These are phyloP conservation scores for Oxycera nigricornis DNA, from an alignment of 2,888 invertebrate species.

Conservation along the genomic window DNA sequence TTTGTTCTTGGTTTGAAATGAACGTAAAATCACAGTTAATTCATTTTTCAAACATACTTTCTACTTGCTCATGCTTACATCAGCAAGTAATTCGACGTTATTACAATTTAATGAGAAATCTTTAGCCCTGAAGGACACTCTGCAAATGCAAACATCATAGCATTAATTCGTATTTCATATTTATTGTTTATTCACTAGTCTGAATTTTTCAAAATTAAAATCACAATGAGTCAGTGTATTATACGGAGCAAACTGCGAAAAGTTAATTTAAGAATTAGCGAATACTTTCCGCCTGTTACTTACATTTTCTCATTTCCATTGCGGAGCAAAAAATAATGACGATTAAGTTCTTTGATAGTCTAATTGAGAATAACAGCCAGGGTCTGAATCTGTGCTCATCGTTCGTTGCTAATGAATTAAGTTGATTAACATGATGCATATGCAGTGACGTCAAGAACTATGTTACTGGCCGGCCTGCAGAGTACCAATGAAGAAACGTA, in stretches of 20 bases:
- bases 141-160: no score
- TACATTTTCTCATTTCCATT: not conserved
- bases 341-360: slow-evolving; percentile 25
- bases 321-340: slow-evolving; percentile 27
- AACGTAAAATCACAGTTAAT: no score
- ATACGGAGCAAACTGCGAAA: slow-evolving; percentile 2
- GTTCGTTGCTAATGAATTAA: slow-evolving; percentile 24
- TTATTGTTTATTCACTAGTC: not conserved
- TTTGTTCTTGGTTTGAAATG: no score
- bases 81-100: no score
- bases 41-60: no score
- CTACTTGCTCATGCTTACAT: no score
- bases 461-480: not conserved
- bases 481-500: slow-evolving; percentile 6
- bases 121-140: no score
- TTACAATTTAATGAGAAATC: no score
- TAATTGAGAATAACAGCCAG: slow-evolving; percentile 35
- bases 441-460: not conserved
- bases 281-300: not conserved
- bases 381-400: slow-evolving; percentile 6
- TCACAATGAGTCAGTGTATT: not conserved
- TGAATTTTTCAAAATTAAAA: not conserved
- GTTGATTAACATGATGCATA: slow-evolving; percentile 32
- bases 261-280: slow-evolving; percentile 13
- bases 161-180: slow-evolving; percentile 1